Base-by-base conservation (phyloP, 64 coral and sea anemone genomes). In the Montipora foliosa region DNA sequence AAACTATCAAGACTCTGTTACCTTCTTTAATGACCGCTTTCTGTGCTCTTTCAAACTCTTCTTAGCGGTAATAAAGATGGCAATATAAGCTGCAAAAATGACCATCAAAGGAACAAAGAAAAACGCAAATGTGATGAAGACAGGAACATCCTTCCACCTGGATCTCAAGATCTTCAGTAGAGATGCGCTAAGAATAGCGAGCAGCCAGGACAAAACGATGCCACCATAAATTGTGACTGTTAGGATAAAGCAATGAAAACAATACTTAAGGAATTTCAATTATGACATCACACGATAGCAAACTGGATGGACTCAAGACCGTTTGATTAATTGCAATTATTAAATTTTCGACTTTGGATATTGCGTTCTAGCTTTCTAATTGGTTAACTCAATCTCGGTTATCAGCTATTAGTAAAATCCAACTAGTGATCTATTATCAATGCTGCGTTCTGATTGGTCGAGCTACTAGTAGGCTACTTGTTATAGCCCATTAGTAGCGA, bases 1-100 rank as follows among this genome's bases (percentile, higher is more conserved):
- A 37, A 11, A 6, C 6, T 8, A 57, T 11, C 53, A 57, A 57
- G 6, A 8, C 53, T 25, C 6, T 49, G 10, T 80, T 91, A 90
- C 96, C 96, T 91, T 81, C 45, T 98, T 98, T 24, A 98, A 59
- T 10, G 90, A 91, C 70, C 85, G 80, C 44, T 72, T 90, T 76
- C 77, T 85, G 21, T 95, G 89, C 58, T 78, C 90, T 48, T 88
- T 80, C 13, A 98, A 74, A 46, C 96, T 98, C 70, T 87, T 98
- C 48, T 90, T 95, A 2, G 96, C 93, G 22, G 93, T 80, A n/a
- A 80, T 48, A 60, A 92, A 98, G 70, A 98, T 98, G 47, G 59
- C 45, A 22, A 89, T 74, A 49, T 98, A 98, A 46, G 96, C 93
- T 58, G 77, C 64, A 17, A 98, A 21, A 44, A 98, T 98, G 16